These are phyloP conservation scores for Pipra filicauda DNA, from an alignment of 2,113 vertebrate species.

Conservation along the genomic window DNA sequence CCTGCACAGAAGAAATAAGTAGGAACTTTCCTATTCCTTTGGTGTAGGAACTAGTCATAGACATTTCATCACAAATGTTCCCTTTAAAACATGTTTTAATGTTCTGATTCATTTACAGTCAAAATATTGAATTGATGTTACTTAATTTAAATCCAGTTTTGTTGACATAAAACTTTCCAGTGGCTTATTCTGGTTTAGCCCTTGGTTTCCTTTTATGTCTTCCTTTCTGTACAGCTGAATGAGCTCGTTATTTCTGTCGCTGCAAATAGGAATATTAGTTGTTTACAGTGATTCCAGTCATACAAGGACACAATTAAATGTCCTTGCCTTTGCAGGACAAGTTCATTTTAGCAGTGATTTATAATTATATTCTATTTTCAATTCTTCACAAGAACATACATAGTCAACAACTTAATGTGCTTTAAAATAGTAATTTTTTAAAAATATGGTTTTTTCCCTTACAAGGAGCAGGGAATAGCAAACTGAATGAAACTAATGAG, in stretches of 20 bases:
- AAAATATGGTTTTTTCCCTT: not conserved
- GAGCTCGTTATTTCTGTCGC: slow-evolving; percentile 47
- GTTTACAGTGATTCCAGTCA: slow-evolving; percentile 49
- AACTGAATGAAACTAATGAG: not conserved
- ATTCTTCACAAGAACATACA: not conserved
- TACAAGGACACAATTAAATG: slow-evolving; percentile 43
- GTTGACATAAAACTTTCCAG: slow-evolving; percentile 60
- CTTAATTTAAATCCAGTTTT: slow-evolving; percentile 48
- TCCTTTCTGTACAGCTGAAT: slow-evolving; percentile 43
- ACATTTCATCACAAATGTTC: slow-evolving; percentile 9
- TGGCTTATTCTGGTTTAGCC: slow-evolving; percentile 54
- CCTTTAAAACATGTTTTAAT: slow-evolving; percentile 30
- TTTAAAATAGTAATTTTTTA: not conserved
- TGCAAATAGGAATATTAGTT: slow-evolving; percentile 57
- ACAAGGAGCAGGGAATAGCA: not conserved
- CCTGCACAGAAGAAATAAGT: not conserved
- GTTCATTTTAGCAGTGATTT: slow-evolving; percentile 37
- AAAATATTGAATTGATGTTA: slow-evolving; percentile 46
- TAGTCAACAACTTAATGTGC: not conserved
- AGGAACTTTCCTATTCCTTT: not conserved
- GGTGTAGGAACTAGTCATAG: not conserved
- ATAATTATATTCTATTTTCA: slow-evolving; percentile 34
- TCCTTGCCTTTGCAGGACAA: slow-evolving; percentile 11
- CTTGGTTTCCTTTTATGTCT: slow-evolving; percentile 65
- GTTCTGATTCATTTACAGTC: slow-evolving; percentile 42